Base-by-base conservation (phyloP, 2,888 invertebrate species). In the Diplazon laetatorius region DNA sequence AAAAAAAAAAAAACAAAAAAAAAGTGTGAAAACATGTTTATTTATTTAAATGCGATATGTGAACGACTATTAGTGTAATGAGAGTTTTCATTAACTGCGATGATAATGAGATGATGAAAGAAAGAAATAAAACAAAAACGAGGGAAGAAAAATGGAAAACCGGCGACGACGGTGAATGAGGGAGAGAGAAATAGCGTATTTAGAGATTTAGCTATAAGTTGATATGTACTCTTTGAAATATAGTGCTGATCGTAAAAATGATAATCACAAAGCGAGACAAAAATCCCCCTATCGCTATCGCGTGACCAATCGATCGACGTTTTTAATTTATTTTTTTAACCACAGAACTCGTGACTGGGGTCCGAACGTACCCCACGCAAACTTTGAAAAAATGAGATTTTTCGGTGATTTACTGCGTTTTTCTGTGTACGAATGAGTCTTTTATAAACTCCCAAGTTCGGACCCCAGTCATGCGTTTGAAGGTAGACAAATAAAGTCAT, bases 171-270 rank as follows among this genome's bases (percentile, higher is more conserved):
- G n/a, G n/a, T n/a, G 30, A 9, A 42, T 8, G 68, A 25, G 42
- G 42, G 16, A 35, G 66, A 25, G 18, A 44, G n/a, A 14, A 60
- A 35, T 50, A 78, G 52, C 68, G 62, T 71, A 50, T 68, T 30
- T 71, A 78, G 77, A 65, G 79, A 76, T 77, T 76, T 84, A 83
- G 82, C 66, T 65, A 73, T 84, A 85, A 85, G 84, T 81, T 81
- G 78, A 82, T 83, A 82, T 85, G 85, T 85, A 84, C 82, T 82
- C 82, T 80, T 73, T 83, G 80, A 85, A 85, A 84, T 83, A 83
- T 84, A 85, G 79, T 76, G 81, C 82, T 82, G 80, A 66, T 77
- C 66, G 68, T 80, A 78, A 78, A n/a, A n/a, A 82, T 82, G 76
- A 80, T 66, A 66, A 66, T n/a, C 48, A 52, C 22, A 59, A 39